Percentiles rank a stretch among this genome's conserved stretches.
phyloP scores from a whole-genome alignment of 1,140 invertebrate genomes.

The Nixonia krombeini region DNA sequence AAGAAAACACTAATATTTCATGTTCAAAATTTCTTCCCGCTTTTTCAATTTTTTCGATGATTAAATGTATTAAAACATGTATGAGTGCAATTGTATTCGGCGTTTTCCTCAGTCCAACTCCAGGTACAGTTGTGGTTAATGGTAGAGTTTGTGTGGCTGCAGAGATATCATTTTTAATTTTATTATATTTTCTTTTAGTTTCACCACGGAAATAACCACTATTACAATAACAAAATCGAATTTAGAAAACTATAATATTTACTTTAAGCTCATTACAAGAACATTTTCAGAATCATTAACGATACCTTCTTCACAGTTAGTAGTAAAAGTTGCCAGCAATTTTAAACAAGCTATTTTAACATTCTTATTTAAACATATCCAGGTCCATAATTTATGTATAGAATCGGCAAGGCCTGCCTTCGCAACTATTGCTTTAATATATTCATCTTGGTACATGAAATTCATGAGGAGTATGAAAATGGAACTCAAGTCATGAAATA shows the following conservation, averaged over 20 bases:
- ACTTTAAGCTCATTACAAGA: not conserved
- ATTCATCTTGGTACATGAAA: constrained; percentile 65
- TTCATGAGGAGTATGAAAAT: constrained; percentile 72
- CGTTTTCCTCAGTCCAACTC: constrained; percentile 70
- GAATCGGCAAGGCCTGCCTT: constrained; percentile 70
- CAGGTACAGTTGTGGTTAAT: constrained; percentile 71
- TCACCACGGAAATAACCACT: constrained; percentile 5
- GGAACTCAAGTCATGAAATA: constrained; percentile 68
- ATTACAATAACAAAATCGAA: constrained; percentile 3
- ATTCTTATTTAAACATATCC: constrained; percentile 68
- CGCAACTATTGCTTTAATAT: constrained; percentile 64
- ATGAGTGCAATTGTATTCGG: constrained; percentile 71
- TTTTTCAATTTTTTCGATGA: constrained; percentile 71
- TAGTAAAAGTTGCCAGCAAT: constrained; percentile 72
- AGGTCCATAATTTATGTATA: constrained; percentile 74
- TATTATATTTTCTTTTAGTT: constrained; percentile 3
- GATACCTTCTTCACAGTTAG: constrained; percentile 69
- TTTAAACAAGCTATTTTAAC: constrained; percentile 66
- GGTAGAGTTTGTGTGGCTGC: constrained; percentile 70
- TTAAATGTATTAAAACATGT: constrained; percentile 67
- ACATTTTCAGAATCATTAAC: not conserved
- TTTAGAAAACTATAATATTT: not conserved
- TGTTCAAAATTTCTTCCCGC: constrained; percentile 64
- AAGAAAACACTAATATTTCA: constrained; percentile 64
- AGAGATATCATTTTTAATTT: constrained; percentile 25